A percentile compares a stretch with the other conserved stretches of the same genome.
Conservation (phyloP, 2,888 invertebrate genomes). For the Luffia ferchaultella region DNA sequence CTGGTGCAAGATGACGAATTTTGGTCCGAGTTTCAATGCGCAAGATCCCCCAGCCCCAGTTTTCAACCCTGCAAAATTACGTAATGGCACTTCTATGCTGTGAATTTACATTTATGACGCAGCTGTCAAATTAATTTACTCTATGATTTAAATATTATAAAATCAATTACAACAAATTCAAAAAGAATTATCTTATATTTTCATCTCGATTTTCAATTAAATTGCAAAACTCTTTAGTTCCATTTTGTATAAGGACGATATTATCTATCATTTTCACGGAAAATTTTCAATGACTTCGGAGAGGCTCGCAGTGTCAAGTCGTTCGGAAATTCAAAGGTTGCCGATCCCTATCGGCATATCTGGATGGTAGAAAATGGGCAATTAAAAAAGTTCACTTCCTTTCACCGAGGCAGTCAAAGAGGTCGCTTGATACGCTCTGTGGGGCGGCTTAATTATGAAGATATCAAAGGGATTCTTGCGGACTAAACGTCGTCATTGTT, state of each 20-base stretch:
- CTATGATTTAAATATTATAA: background rate
- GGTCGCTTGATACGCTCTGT: constrained; percentile 30
- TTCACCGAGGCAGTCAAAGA: constrained; percentile 26
- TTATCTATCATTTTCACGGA: background rate
- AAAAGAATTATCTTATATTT: too few relatives aligned
- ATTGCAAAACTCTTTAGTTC: background rate
- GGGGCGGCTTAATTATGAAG: constrained; percentile 23
- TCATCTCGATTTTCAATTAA: too few relatives aligned
- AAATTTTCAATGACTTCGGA: background rate
- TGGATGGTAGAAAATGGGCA: constrained; percentile 18
- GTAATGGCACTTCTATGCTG: background rate
- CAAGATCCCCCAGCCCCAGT: too few relatives aligned
- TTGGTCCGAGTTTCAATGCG: too few relatives aligned
- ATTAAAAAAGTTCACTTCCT: constrained; percentile 39
- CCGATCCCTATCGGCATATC: constrained; percentile 17
- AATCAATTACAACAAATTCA: background rate
- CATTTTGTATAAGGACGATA: background rate
- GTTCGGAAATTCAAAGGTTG: constrained; percentile 36
- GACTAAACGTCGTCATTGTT: too few relatives aligned
- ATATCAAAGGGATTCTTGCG: constrained; percentile 1
- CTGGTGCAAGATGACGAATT: too few relatives aligned
- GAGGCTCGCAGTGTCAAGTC: constrained; percentile 13
- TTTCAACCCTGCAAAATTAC: too few relatives aligned
- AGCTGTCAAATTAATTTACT: background rate
- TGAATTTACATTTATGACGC: background rate